Percentiles rank a stretch among this genome's conserved stretches.
Evolutionary conservation across 2,888 invertebrate genomes (phyloP).

Genomic region (Cacoxenus indagator): DNA sequence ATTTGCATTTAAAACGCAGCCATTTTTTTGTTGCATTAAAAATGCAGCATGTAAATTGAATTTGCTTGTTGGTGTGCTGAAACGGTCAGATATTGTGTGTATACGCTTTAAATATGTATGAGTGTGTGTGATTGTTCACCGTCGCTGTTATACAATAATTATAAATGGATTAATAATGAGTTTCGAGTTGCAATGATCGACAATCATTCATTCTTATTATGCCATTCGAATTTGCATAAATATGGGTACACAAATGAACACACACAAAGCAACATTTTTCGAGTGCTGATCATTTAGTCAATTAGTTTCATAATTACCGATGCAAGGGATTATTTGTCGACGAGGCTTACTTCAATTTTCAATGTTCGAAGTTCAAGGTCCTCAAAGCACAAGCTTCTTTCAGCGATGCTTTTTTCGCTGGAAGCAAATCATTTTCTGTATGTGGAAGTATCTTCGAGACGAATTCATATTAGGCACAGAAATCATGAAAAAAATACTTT

Average conservation of each 20-base stretch:
- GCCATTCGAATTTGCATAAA: slow-evolving; percentile 40
- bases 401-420: too few species aligned
- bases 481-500: too few species aligned
- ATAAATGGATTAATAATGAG: slow-evolving; percentile 62
- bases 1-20: slow-evolving; percentile 50
- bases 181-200: slow-evolving; percentile 61
- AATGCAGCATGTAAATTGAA: slow-evolving; percentile 59
- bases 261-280: slow-evolving; percentile 19
- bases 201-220: slow-evolving; percentile 62
- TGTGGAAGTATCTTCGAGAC: too few species aligned
- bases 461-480: too few species aligned
- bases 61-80: slow-evolving; percentile 33
- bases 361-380: too few species aligned
- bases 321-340: too few species aligned
- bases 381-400: too few species aligned
- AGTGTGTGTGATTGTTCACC: neutral
- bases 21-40: slow-evolving; percentile 50
- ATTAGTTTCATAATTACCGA: too few species aligned
- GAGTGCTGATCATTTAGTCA: too few species aligned
- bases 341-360: too few species aligned
- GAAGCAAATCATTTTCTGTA: too few species aligned
- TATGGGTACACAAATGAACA: slow-evolving; percentile 17
- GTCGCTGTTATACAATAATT: slow-evolving; percentile 43
- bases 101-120: neutral
- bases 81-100: slow-evolving; percentile 17